A percentile compares a stretch with the other conserved stretches of the same genome.
These are phyloP conservation scores for Sorex araneus DNA, from an alignment of 2,113 vertebrate species.

Conservation along the genomic window DNA sequence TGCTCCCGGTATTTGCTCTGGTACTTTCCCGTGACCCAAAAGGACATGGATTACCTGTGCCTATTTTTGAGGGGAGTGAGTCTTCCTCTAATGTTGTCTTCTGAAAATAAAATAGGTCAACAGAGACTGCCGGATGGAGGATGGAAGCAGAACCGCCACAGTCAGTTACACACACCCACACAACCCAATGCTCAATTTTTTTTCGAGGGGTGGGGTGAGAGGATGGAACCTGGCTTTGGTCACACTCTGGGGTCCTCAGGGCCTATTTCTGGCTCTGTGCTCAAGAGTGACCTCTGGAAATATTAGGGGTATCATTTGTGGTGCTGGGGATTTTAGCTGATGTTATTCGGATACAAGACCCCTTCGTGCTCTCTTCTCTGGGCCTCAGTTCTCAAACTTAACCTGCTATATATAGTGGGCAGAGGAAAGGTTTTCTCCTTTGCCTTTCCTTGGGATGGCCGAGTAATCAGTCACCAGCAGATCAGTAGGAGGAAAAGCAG, in stretches of 20 bases:
- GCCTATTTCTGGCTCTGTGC: too few species aligned
- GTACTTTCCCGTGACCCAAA: background rate
- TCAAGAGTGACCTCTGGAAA: too few species aligned
- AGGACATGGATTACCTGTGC: background rate
- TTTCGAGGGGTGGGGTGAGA: too few species aligned
- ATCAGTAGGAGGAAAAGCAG: background rate
- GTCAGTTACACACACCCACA: too few species aligned
- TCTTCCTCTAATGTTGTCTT: background rate
- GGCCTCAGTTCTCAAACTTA: background rate
- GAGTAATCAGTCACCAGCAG: background rate
- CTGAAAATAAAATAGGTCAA: background rate
- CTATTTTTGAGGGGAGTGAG: background rate
- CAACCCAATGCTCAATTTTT: too few species aligned
- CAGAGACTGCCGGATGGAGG: background rate
- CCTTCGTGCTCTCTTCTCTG: background rate
- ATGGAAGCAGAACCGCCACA: background rate
- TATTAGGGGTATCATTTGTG: too few species aligned
- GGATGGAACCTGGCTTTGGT: too few species aligned
- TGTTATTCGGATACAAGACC: too few species aligned
- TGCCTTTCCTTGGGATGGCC: too few species aligned
- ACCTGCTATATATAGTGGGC: background rate
- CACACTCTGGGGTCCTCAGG: too few species aligned
- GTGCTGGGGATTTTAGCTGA: too few species aligned
- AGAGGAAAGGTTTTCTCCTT: too few species aligned
- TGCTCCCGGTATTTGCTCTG: slow-evolving; percentile 8